Evolutionary conservation across 2,888 invertebrate genomes (phyloP).

Genomic region (Aelia acuminata): DNA sequence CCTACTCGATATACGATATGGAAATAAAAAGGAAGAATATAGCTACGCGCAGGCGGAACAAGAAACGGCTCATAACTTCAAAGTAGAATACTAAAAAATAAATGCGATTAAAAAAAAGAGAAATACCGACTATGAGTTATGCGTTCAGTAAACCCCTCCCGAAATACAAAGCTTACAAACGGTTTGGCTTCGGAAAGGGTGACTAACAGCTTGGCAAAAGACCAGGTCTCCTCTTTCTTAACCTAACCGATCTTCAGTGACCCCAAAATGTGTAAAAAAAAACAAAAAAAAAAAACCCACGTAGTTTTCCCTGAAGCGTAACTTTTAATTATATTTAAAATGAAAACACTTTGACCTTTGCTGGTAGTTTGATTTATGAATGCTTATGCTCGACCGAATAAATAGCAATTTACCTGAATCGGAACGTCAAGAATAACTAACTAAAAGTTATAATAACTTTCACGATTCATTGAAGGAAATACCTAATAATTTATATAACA

Average conservation of each 20-base stretch:
- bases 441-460: no score
- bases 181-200: slow-evolving; percentile 1
- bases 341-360: no score
- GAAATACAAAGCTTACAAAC: slow-evolving; percentile 31
- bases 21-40: neutral
- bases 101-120: slow-evolving; percentile 12
- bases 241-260: neutral
- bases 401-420: no score
- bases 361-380: no score
- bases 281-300: no score
- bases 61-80: slow-evolving; percentile 14
- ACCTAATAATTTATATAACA: no score
- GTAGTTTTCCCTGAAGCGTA: no score
- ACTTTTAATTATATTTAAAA: no score
- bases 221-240: neutral
- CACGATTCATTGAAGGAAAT: no score
- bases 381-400: no score
- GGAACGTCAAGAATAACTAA: no score
- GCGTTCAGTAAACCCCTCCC: slow-evolving; percentile 28
- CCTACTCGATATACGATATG: neutral
- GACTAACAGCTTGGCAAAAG: slow-evolving; percentile 2
- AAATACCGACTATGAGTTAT: slow-evolving; percentile 21
- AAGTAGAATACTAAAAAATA: slow-evolving; percentile 1
- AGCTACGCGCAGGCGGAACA: neutral
- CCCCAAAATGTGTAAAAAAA: neutral